These are phyloP conservation scores for Etheostoma spectabile DNA, from an alignment of 2,113 vertebrate genomes.

Conservation along the genomic window DNA sequence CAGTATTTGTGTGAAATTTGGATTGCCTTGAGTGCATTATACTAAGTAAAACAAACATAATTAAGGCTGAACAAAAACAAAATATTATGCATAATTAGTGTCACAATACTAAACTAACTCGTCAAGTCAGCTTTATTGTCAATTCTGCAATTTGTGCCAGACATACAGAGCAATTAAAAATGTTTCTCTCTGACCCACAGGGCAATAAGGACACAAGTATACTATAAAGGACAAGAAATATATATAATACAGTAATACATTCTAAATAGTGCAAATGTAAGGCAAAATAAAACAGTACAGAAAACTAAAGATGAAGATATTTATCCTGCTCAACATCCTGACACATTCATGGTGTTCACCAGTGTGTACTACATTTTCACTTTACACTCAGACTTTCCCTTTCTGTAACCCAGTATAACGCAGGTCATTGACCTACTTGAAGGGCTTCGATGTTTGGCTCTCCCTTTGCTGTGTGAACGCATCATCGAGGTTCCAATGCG, in stretches of 20 bases:
- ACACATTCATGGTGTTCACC: background rate
- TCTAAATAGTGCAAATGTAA: no score
- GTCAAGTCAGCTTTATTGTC: no score
- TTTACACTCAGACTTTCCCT: background rate
- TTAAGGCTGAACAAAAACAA: background rate
- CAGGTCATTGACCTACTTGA: constrained; percentile 92
- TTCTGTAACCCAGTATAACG: constrained; percentile 84
- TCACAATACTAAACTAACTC: background rate
- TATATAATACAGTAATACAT: no score
- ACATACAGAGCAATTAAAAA: no score
- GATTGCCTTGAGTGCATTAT: background rate
- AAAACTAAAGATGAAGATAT: no score
- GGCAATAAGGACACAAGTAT: no score
- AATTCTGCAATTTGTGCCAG: no score
- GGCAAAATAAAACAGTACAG: no score
- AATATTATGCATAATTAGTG: background rate
- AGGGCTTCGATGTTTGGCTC: constrained; percentile 80
- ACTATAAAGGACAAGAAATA: no score
- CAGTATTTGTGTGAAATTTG: background rate
- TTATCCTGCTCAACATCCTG: no score
- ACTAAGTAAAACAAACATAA: background rate
- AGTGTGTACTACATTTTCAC: no score
- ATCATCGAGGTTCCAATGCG: constrained; percentile 87
- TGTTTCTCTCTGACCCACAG: no score
- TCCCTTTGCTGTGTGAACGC: constrained; percentile 89